A percentile compares a stretch with the other conserved stretches of the same genome.
These are phyloP conservation scores for Drosophila mettleri DNA, from an alignment of 2,888 invertebrate genomes.

Conservation along the genomic window DNA sequence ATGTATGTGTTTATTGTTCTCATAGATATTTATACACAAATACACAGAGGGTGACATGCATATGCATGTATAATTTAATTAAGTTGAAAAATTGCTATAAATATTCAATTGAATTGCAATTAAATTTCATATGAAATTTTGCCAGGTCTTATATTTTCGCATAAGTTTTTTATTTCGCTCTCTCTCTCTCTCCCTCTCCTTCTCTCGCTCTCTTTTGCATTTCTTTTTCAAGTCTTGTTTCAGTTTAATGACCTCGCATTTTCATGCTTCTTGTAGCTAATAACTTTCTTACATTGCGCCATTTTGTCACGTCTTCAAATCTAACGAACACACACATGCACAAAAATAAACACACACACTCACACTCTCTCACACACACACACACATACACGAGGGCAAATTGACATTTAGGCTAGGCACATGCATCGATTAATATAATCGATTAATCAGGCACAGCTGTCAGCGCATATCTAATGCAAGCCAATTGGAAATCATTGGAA, in stretches of 20 bases:
- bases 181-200: neutral
- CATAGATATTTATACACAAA: conserved; percentile 7
- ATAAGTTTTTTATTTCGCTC: conserved; percentile 1
- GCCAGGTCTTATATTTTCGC: neutral
- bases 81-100: conserved; percentile 52
- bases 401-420: conserved; percentile 23
- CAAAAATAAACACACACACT: neutral
- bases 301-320: conserved; percentile 16
- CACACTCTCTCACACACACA: neutral
- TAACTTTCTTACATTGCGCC: conserved; percentile 26
- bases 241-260: conserved; percentile 53
- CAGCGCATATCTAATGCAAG: conserved; percentile 25
- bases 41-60: conserved; percentile 4
- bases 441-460: conserved; percentile 41
- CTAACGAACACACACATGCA: conserved; percentile 4
- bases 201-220: neutral
- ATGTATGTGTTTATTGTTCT: conserved; percentile 26
- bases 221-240: conserved; percentile 10
- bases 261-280: conserved; percentile 15
- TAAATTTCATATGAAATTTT: conserved; percentile 21
- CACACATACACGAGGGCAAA: neutral
- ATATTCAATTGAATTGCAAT: conserved; percentile 24
- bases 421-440: conserved; percentile 39
- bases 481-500: conserved; percentile 9
- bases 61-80: conserved; percentile 59